A percentile compares a stretch with the other conserved stretches of the same genome.
Evolutionary conservation across 2,113 vertebrate species (phyloP).

Genomic region (Xiphophorus hellerii): DNA sequence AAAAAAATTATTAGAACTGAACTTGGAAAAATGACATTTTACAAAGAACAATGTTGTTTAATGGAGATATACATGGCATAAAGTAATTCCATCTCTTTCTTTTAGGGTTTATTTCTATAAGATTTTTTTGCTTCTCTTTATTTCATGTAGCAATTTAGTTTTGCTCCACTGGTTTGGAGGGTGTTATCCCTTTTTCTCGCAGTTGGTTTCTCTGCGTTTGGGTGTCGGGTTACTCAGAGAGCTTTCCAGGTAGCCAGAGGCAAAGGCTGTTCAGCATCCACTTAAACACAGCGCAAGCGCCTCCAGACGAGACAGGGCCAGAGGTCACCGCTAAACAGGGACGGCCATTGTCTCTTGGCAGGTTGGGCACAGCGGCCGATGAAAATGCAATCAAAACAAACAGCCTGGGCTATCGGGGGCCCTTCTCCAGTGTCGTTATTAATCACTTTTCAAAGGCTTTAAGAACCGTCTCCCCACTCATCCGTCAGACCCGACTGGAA

Average conservation of each 20-base stretch:
- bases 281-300: slow-evolving; percentile 75
- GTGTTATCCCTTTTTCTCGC: slow-evolving; percentile 21
- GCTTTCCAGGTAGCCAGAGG: slow-evolving; percentile 75
- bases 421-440: slow-evolving; percentile 81
- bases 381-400: slow-evolving; percentile 86
- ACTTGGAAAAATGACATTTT: not conserved
- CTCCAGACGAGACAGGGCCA: slow-evolving; percentile 77
- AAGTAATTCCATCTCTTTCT: not conserved
- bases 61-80: not conserved
- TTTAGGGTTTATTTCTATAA: not conserved
- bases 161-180: not conserved
- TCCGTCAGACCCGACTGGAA: slow-evolving; percentile 70
- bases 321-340: slow-evolving; percentile 81
- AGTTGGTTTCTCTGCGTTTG: slow-evolving; percentile 54
- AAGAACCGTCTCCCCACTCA: slow-evolving; percentile 53
- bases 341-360: slow-evolving; percentile 78
- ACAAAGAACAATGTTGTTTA: not conserved
- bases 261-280: slow-evolving; percentile 79
- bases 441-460: slow-evolving; percentile 81
- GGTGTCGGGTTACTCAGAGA: slow-evolving; percentile 77
- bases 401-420: slow-evolving; percentile 70
- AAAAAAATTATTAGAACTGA: not conserved
- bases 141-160: not conserved
- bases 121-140: not conserved
- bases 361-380: slow-evolving; percentile 80